Base-by-base conservation (phyloP, 2,888 invertebrate genomes). In the Acanthosepion esculentum region DNA sequence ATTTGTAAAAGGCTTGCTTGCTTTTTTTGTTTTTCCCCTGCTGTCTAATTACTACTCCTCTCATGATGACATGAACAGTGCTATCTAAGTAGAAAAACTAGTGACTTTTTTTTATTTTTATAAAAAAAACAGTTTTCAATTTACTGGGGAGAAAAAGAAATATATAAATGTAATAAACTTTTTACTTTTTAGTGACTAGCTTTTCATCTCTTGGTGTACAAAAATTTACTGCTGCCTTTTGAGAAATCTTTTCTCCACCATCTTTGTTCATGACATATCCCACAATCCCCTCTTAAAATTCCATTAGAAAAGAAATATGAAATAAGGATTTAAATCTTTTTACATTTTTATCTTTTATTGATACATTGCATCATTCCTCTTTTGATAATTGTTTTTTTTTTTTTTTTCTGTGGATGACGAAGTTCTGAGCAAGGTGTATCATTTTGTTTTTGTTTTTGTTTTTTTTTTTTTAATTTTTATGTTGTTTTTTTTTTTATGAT, bases 221-320 rank as follows among this genome's bases (percentile, higher is more conserved):
- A 78, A 78, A 78, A 78, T n/a, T 78, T n/a, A 78, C 78, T 78
- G 78, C 78, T 78, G 78, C 78, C 18, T 78, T 78, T n/a, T 78
- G 23, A 64, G 7, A n/a, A 78, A 78, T 33, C n/a, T n/a, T n/a
- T 59, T 59, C 23, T 78, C 18, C n/a, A 33, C 78, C 78, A 78
- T 78, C 15, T 78, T 78, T 78, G n/a, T 78, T 78, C 15, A 15
- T 78, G 78, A n/a, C 78, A 15, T 78, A 29, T 78, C 29, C n/a
- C 78, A 33, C 12, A 15, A 78, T 33, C 33, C 78, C 12, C 78
- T 33, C 2, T 15, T 78, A 12, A 8, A n/a, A 15, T n/a, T 78
- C 15, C 78, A 78, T 78, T 78, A 78, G 33, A n/a, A 78, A 8
- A 78, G 78, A 78, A 10, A n/a, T 3, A 8, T 78, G n/a, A 78